phyloP scores from a whole-genome alignment of 2,113 vertebrate genomes.

The Atlantisia rogersi region DNA sequence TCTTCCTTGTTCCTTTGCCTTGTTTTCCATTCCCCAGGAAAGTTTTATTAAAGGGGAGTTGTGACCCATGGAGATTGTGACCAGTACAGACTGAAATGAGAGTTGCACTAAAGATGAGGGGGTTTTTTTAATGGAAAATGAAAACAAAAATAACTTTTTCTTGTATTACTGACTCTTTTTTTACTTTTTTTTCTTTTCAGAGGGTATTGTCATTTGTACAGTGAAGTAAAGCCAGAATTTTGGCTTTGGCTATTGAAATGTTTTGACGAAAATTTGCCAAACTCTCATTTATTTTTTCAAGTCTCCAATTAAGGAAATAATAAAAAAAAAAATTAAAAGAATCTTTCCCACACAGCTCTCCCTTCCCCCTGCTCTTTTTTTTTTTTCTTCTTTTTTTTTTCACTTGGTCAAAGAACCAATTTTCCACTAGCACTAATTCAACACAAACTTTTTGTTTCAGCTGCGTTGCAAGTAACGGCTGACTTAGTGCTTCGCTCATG shows the following conservation, averaged over 20 bases:
- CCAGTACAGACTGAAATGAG: not conserved
- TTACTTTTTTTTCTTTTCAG: not conserved
- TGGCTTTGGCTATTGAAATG: not conserved
- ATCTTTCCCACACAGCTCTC: not conserved
- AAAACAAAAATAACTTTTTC: not conserved
- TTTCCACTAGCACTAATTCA: constrained; percentile 26
- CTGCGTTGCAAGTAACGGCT: not conserved
- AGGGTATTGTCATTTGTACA: not conserved
- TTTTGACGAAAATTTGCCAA: not conserved
- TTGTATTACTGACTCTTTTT: not conserved
- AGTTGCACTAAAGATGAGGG: not conserved
- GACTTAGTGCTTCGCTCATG: not conserved
- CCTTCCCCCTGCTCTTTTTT: not conserved
- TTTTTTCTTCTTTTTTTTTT: not conserved
- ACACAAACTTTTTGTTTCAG: not conserved
- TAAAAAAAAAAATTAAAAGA: not conserved
- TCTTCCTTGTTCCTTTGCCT: not conserved
- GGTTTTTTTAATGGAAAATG: not conserved
- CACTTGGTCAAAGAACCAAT: not conserved
- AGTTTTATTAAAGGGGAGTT: not conserved
- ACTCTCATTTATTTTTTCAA: not conserved
- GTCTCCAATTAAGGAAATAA: not conserved
- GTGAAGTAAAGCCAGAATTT: not conserved
- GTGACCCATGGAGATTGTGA: not conserved
- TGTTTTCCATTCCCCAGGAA: not conserved